phyloP scores from a whole-genome alignment of 2,113 vertebrate species.

The Charadrius vociferus region DNA sequence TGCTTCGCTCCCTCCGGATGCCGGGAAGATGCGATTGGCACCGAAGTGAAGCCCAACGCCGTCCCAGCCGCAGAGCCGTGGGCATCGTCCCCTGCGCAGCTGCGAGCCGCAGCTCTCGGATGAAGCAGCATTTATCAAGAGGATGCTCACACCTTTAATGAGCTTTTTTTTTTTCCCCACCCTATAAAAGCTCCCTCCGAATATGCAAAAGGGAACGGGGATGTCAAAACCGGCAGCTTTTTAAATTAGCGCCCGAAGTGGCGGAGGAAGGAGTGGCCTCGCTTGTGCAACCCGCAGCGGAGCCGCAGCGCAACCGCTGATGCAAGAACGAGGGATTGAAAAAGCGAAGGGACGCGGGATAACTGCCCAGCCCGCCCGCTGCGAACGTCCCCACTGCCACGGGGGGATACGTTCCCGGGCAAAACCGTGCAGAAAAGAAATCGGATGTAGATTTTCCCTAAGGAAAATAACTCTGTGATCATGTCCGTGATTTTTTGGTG shows the following conservation, averaged over 20 bases:
- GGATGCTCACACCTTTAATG: background rate
- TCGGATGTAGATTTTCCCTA: rapidly evolving
- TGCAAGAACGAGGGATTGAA: background rate
- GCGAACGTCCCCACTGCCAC: background rate
- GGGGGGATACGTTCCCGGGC: background rate
- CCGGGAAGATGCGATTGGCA: background rate
- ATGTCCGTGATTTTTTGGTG: background rate
- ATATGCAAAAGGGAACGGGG: background rate
- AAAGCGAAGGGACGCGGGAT: background rate
- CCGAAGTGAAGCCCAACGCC: background rate
- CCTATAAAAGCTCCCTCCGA: rapidly evolving
- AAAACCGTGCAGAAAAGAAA: background rate
- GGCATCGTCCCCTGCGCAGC: rapidly evolving
- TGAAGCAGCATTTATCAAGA: background rate
- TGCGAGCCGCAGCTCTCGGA: background rate
- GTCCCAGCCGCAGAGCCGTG: rapidly evolving
- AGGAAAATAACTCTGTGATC: background rate
- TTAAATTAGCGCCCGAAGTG: background rate
- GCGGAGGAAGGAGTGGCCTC: background rate
- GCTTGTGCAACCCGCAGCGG: background rate
- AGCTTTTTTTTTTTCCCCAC: background rate
- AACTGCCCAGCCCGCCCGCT: background rate
- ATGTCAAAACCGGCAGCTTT: background rate
- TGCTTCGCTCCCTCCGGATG: background rate
- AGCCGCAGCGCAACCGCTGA: background rate